These are phyloP conservation scores for Montipora efflorescens DNA, from an alignment of 64 coral and sea anemone species.

Conservation along the genomic window DNA sequence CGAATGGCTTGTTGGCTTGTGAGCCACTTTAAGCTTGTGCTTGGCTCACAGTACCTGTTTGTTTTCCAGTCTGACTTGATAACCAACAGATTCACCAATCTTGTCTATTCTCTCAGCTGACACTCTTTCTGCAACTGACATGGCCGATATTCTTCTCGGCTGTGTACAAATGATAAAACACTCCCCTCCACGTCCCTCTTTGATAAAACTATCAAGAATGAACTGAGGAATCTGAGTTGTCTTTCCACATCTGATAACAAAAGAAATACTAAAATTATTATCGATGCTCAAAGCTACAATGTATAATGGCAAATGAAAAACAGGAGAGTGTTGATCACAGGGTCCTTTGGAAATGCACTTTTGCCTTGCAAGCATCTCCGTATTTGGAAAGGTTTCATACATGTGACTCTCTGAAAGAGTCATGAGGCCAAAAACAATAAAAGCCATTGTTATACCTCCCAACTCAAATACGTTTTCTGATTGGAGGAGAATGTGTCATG, in stretches of 20 bases:
- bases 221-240: conserved; percentile 96
- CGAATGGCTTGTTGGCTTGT: too few relatives aligned
- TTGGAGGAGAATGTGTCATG: too few relatives aligned
- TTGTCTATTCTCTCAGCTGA: conserved; percentile 83
- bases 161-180: conserved; percentile 92
- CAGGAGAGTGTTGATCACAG: too few relatives aligned
- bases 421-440: too few relatives aligned
- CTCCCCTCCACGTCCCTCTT: conserved; percentile 58
- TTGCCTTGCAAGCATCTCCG: too few relatives aligned
- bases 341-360: too few relatives aligned
- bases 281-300: background rate
- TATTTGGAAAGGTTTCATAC: too few relatives aligned
- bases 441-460: too few relatives aligned
- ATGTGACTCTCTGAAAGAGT: too few relatives aligned
- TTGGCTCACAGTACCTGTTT: conserved; percentile 69
- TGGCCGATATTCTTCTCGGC: conserved; percentile 86
- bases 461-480: too few relatives aligned
- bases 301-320: too few relatives aligned
- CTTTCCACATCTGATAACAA: conserved; percentile 80
- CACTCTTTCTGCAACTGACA: conserved; percentile 91
- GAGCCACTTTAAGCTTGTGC: too few relatives aligned
- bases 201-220: conserved; percentile 68
- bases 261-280: background rate
- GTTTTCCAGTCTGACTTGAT: conserved; percentile 88
- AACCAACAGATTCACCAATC: conserved; percentile 82